Evolutionary conservation across 2,113 vertebrate species (phyloP).

Genomic region (Nerophis ophidion): DNA sequence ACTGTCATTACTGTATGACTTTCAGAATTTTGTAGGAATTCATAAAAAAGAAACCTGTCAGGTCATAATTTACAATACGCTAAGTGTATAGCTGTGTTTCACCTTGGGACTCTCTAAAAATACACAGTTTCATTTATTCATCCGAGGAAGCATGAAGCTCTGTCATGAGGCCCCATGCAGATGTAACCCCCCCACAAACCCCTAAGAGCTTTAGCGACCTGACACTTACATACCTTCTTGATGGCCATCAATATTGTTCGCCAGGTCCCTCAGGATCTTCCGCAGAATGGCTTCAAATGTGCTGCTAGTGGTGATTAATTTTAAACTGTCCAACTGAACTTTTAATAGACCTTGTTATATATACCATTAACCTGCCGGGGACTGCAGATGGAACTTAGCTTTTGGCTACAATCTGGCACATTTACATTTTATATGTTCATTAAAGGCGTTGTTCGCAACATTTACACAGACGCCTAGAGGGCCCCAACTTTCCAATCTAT

Average conservation of each 20-base stretch:
- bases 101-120: slow-evolving; percentile 35
- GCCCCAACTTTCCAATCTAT: too few relatives aligned
- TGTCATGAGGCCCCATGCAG: slow-evolving; percentile 19
- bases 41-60: background rate
- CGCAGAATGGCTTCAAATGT: slow-evolving; percentile 13
- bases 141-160: slow-evolving; percentile 26
- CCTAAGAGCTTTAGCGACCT: slow-evolving; percentile 3
- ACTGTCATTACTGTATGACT: background rate
- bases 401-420: too few relatives aligned
- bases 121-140: slow-evolving; percentile 42
- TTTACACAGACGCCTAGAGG: too few relatives aligned
- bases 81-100: slow-evolving; percentile 16
- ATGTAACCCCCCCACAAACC: slow-evolving; percentile 26
- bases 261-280: slow-evolving; percentile 5
- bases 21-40: slow-evolving; percentile 11
- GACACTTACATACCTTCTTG: slow-evolving; percentile 15
- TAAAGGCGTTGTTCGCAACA: too few relatives aligned
- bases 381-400: too few relatives aligned
- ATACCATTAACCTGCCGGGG: too few relatives aligned
- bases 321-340: too few relatives aligned
- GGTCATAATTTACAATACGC: slow-evolving; percentile 1
- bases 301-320: slow-evolving; percentile 9
- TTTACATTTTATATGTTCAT: too few relatives aligned
- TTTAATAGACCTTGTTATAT: too few relatives aligned
- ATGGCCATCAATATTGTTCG: slow-evolving; percentile 10